Conservation (phyloP, 1,140 invertebrate genomes). For the Lepidurus packardi region DNA sequence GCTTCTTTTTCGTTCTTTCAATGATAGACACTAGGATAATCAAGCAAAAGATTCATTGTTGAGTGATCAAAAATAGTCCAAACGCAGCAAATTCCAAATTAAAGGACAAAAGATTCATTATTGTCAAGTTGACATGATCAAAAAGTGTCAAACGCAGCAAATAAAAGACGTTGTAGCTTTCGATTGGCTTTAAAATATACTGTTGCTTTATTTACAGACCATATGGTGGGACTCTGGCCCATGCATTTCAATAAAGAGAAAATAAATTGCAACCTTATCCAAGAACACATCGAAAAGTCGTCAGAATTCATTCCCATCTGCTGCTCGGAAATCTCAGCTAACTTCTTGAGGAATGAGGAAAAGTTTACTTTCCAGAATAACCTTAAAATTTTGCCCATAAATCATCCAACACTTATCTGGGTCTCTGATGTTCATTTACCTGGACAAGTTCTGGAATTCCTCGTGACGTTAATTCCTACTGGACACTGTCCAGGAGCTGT, state of each 20-base stretch:
- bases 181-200: background rate
- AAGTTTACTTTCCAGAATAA: background rate
- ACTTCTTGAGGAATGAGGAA: slow-evolving; percentile 17
- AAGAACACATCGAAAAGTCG: background rate
- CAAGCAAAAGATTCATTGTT: background rate
- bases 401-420: background rate
- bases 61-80: background rate
- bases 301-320: background rate
- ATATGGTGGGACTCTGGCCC: background rate
- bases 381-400: background rate
- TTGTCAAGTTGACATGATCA: too few species aligned
- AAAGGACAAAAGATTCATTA: background rate
- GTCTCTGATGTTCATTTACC: too few species aligned
- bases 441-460: background rate
- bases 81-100: background rate
- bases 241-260: background rate
- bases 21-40: background rate
- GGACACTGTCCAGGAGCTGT: slow-evolving; percentile 26
- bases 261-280: background rate
- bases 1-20: background rate
- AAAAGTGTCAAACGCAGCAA: background rate
- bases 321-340: background rate
- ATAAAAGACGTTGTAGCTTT: background rate
- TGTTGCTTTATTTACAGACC: background rate
- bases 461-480: slow-evolving; percentile 25